Evolutionary conservation across 1,140 invertebrate genomes (phyloP).

Genomic region (Scaptomyza pallida): DNA sequence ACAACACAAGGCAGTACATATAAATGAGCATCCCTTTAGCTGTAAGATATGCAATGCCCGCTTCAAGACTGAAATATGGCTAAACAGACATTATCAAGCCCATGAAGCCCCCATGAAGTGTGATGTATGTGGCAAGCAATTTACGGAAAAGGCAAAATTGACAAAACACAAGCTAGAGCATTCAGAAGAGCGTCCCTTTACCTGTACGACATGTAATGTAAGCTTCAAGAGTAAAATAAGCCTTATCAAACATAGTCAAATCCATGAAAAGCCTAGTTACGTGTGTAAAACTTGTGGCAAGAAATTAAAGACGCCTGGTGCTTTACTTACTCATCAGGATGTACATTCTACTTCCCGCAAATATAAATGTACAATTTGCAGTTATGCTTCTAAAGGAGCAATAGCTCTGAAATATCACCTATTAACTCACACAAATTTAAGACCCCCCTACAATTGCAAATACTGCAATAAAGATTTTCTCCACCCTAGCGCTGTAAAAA

Average conservation of each 20-base stretch:
- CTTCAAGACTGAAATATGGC: conserved; percentile 83
- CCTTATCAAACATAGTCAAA: conserved; percentile 72
- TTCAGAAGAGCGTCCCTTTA: conserved; percentile 68
- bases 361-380: conserved; percentile 82
- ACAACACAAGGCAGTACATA: too few relatives aligned
- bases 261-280: conserved; percentile 82
- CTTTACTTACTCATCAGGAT: conserved; percentile 84
- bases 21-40: too few relatives aligned
- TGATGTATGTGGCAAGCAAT: too few relatives aligned
- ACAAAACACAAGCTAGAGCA: conserved; percentile 85
- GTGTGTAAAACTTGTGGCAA: conserved; percentile 84
- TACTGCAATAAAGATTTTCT: conserved; percentile 84
- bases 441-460: conserved; percentile 84
- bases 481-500: conserved; percentile 84
- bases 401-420: conserved; percentile 84
- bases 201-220: conserved; percentile 45
- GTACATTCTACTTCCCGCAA: conserved; percentile 84
- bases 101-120: too few relatives aligned
- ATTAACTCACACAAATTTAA: conserved; percentile 83
- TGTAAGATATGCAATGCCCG: too few relatives aligned
- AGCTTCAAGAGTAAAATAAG: conserved; percentile 57
- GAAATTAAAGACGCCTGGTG: conserved; percentile 84
- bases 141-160: too few relatives aligned
- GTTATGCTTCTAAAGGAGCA: conserved; percentile 63
- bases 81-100: too few relatives aligned